phyloP scores from a whole-genome alignment of 2,113 vertebrate genomes.

The Psilopogon haemacephalus region DNA sequence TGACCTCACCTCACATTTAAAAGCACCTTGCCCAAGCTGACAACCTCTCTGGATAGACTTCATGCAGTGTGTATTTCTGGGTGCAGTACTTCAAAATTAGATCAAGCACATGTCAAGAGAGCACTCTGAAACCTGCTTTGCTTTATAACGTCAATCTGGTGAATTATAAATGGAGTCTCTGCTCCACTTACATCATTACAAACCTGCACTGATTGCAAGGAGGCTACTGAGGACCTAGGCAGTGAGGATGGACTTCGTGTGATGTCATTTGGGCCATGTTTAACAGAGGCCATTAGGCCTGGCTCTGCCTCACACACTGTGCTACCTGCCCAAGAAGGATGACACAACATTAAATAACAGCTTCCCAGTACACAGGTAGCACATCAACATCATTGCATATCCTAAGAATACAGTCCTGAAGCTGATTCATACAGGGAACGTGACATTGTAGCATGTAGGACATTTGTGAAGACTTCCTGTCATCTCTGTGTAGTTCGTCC shows the following conservation, averaged over 20 bases:
- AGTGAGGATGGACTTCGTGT: rapidly evolving
- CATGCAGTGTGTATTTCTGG: background rate
- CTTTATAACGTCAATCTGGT: background rate
- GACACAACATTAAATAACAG: background rate
- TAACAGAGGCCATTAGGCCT: background rate
- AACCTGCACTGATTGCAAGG: background rate
- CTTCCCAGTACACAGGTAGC: background rate
- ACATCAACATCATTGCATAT: background rate
- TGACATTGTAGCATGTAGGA: background rate
- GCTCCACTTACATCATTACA: background rate
- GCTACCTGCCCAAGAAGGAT: rapidly evolving
- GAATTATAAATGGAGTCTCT: background rate
- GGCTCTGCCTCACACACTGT: background rate
- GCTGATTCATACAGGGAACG: background rate
- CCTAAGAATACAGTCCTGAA: background rate
- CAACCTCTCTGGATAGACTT: background rate
- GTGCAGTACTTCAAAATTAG: background rate
- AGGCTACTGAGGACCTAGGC: background rate
- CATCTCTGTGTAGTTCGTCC: background rate
- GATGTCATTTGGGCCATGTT: background rate
- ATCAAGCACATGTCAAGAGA: background rate
- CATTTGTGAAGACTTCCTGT: background rate
- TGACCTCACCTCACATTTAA: background rate
- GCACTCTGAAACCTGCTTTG: background rate
- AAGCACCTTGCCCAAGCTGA: background rate